phyloP scores from a whole-genome alignment of 2,797 vertebrate species.

The Hephaestus fuliginosus region DNA sequence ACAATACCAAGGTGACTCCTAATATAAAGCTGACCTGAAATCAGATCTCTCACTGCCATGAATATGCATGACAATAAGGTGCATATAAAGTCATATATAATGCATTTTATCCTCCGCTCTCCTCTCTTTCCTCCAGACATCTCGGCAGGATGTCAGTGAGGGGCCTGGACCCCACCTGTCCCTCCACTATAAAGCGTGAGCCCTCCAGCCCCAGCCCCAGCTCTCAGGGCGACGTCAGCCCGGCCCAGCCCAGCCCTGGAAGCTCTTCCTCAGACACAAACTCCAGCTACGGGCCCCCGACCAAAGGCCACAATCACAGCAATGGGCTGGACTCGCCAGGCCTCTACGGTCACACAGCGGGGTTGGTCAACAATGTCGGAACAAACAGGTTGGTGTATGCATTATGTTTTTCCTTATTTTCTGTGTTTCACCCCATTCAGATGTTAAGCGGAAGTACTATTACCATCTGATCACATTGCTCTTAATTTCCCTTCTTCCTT shows the following conservation, averaged over 20 bases:
- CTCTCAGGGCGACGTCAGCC: conserved; percentile 80
- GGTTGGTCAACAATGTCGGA: conserved; percentile 58
- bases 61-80: conserved; percentile 37
- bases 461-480: neutral
- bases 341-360: conserved; percentile 70
- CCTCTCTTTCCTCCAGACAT: conserved; percentile 47
- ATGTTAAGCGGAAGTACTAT: neutral
- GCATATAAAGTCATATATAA: neutral
- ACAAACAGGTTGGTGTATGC: conserved; percentile 69
- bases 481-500: neutral
- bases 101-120: conserved; percentile 1
- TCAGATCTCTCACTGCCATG: conserved; percentile 17
- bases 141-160: conserved; percentile 83
- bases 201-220: conserved; percentile 82
- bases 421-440: neutral
- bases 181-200: conserved; percentile 80
- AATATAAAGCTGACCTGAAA: conserved; percentile 31
- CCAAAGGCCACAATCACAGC: conserved; percentile 67
- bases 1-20: conserved; percentile 49
- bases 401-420: neutral
- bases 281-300: conserved; percentile 77
- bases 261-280: conserved; percentile 83
- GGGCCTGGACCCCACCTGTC: conserved; percentile 80
- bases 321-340: conserved; percentile 75
- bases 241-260: conserved; percentile 79